phyloP scores from a whole-genome alignment of 2,113 vertebrate species.

The Girardinichthys multiradiatus region DNA sequence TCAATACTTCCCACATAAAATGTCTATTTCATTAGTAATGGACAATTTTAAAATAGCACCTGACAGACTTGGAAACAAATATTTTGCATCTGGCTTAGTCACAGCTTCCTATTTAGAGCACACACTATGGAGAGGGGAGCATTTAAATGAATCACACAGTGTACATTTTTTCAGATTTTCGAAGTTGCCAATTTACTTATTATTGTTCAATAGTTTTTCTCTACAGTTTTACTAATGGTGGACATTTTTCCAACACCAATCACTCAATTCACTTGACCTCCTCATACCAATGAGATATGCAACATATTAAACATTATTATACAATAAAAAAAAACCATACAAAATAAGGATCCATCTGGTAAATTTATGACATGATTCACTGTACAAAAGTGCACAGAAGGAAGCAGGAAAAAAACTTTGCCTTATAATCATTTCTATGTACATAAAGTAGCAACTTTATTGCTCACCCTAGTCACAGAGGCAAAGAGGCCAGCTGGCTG shows the following conservation, averaged over 20 bases:
- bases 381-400: background rate
- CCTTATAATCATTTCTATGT: constrained; percentile 37
- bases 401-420: constrained; percentile 15
- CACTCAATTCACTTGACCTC: background rate
- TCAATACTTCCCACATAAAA: no score
- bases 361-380: background rate
- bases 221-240: background rate
- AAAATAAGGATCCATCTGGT: constrained; percentile 3
- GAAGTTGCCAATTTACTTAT: background rate
- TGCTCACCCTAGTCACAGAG: constrained; percentile 39
- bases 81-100: no score
- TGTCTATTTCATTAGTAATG: no score
- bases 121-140: no score
- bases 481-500: constrained; percentile 62
- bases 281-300: background rate
- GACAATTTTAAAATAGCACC: no score
- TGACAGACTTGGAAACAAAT: no score
- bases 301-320: background rate
- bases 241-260: background rate
- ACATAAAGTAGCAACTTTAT: constrained; percentile 50
- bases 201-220: background rate
- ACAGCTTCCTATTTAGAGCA: background rate
- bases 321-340: background rate
- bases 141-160: background rate
- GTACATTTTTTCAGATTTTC: background rate